Evolutionary conservation across 2,113 vertebrate genomes (phyloP), one percentile per base, ranked within the genome.

Genomic region (Maccullochella peelii): DNA sequence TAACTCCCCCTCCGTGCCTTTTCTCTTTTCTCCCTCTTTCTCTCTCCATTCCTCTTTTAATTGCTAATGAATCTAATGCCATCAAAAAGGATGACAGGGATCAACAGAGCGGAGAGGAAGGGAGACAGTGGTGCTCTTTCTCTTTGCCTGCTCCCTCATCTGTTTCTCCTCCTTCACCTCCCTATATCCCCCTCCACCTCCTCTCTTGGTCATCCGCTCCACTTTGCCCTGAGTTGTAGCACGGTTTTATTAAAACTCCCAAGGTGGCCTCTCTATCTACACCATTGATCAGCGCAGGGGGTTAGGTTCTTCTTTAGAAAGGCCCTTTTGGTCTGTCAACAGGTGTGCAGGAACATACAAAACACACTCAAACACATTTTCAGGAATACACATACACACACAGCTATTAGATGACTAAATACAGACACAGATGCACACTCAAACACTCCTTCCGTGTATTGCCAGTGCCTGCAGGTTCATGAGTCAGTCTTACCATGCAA

Each of bases 21-120:
- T 88, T 89, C 80, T 86, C 84, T 61, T 91, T 81, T 86, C 71
- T 72, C 81, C 80, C 74, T 78, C 79, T 63, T 80, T 85, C 88
- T 80, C 80, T 79, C 90, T 80, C 79, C 86, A 90, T 92, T 89
- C 91, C 86, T 80, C 83, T 94, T 94, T 95, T 95, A 95, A 95
- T 95, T 96, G 95, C 95, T 95, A 95, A 95, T 95, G 94, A 95
- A 95, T 95, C 86, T 94, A 95, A 95, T 95, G 91, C 93, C 95
- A 94, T 95, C 95, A 95, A 94, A 95, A 93, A 92, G 91, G 87
- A 94, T 94, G 94, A 94, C 92, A 94, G 93, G 92, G 93, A 93
- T 95, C 95, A 95, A 86, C 92, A 87, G 95, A 96, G 94, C 95
- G 94, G 91, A 94, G 90, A 93, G 90, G 71, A 82, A 77, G 67